phyloP scores from a whole-genome alignment of 2,797 vertebrate species.

The Sebastiscus tertius region DNA sequence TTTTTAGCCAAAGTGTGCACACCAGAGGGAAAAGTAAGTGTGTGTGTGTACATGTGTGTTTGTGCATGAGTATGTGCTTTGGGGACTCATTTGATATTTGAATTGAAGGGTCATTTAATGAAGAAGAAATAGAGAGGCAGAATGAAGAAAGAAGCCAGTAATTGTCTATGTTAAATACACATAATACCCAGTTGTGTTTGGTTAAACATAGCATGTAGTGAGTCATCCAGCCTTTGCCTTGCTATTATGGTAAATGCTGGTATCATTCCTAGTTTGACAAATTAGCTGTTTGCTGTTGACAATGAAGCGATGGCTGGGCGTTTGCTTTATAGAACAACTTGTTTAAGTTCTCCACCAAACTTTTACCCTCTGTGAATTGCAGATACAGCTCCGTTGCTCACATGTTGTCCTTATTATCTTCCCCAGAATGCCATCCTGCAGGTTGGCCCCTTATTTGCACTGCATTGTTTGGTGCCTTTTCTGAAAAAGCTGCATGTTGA shows the following conservation, averaged over 20 bases:
- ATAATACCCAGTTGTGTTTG: constrained; percentile 23
- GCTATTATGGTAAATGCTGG: constrained; percentile 23
- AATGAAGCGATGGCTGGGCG: background rate
- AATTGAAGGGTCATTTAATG: constrained; percentile 29
- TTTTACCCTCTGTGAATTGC: constrained; percentile 23
- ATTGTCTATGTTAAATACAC: constrained; percentile 14
- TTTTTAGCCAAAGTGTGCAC: constrained; percentile 39
- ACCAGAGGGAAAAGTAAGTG: background rate
- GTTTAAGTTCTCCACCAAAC: constrained; percentile 37
- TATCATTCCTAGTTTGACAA: constrained; percentile 33
- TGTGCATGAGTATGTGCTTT: background rate
- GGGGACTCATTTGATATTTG: constrained; percentile 22
- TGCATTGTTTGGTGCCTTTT: constrained; percentile 39
- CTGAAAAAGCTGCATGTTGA: constrained; percentile 38
- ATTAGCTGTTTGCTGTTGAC: constrained; percentile 23
- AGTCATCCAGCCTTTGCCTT: constrained; percentile 15
- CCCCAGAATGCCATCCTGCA: constrained; percentile 41
- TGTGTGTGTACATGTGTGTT: background rate
- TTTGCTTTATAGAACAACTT: constrained; percentile 3
- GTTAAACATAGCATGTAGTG: constrained; percentile 13
- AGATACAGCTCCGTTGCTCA: constrained; percentile 22
- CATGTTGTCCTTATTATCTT: constrained; percentile 52
- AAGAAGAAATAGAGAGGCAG: background rate
- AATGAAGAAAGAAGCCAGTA: background rate
- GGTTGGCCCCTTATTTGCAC: constrained; percentile 52